phyloP scores from a whole-genome alignment of 2,888 invertebrate genomes.

The Agapetus fuscipes region DNA sequence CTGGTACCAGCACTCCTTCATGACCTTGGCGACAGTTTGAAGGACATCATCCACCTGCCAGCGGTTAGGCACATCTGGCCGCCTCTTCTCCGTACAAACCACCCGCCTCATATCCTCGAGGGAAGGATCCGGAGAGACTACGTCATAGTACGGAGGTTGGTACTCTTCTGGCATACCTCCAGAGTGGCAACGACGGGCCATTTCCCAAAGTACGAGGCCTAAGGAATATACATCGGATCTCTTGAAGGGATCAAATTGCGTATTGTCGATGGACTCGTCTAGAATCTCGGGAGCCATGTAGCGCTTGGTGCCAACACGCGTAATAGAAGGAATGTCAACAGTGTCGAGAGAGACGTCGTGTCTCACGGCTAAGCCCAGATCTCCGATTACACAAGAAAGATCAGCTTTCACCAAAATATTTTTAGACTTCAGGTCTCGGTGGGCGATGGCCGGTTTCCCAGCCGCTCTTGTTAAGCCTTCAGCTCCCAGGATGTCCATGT shows the following conservation, averaged over 20 bases:
- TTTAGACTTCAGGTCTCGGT: slow-evolving; percentile 93
- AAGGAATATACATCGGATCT: slow-evolving; percentile 97
- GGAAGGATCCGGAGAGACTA: slow-evolving; percentile 89
- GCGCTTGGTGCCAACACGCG: slow-evolving; percentile 91
- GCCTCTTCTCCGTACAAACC: slow-evolving; percentile 75
- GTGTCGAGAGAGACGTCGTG: slow-evolving; percentile 86
- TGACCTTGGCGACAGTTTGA: slow-evolving; percentile 80
- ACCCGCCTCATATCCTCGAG: slow-evolving; percentile 91
- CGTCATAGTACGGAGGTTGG: slow-evolving; percentile 91
- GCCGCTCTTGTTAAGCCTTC: slow-evolving; percentile 47
- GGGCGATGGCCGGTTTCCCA: slow-evolving; percentile 97
- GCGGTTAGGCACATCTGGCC: slow-evolving; percentile 85
- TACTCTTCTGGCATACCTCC: slow-evolving; percentile 83
- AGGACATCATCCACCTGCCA: slow-evolving; percentile 73
- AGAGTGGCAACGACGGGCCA: slow-evolving; percentile 76
- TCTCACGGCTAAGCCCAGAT: slow-evolving; percentile 90
- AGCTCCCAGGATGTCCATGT: slow-evolving; percentile 96
- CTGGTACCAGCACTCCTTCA: slow-evolving; percentile 98
- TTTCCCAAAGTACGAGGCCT: slow-evolving; percentile 95
- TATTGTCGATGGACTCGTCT: slow-evolving; percentile 85
- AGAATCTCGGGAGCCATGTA: slow-evolving; percentile 97
- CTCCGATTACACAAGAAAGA: slow-evolving; percentile 92
- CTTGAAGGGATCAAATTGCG: slow-evolving; percentile 95
- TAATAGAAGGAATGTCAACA: slow-evolving; percentile 88
- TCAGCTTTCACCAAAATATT: slow-evolving; percentile 95